These are phyloP conservation scores for Thaleichthys pacificus DNA, from an alignment of 2,797 vertebrate species.

Conservation along the genomic window DNA sequence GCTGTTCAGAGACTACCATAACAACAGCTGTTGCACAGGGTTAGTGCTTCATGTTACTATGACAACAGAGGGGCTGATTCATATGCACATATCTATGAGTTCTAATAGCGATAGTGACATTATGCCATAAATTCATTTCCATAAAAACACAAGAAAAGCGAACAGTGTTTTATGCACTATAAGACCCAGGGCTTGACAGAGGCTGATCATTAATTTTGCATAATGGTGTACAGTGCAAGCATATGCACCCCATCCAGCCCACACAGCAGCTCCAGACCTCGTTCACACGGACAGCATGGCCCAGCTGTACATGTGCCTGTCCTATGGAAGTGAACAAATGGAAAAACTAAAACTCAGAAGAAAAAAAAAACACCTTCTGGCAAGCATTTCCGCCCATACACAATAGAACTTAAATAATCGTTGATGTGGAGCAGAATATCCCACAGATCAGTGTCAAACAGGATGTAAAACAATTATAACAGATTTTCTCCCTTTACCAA, in stretches of 20 bases:
- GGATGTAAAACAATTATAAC: slow-evolving; percentile 69
- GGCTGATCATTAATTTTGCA: slow-evolving; percentile 65
- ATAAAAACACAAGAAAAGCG: slow-evolving; percentile 61
- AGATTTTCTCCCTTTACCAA: slow-evolving; percentile 63
- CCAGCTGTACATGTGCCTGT: slow-evolving; percentile 31
- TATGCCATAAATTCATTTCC: slow-evolving; percentile 74
- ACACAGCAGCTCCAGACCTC: slow-evolving; percentile 36
- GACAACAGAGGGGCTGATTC: slow-evolving; percentile 79
- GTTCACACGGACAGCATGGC: slow-evolving; percentile 37
- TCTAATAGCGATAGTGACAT: slow-evolving; percentile 79
- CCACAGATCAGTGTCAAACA: slow-evolving; percentile 63
- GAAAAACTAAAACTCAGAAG: slow-evolving; percentile 18
- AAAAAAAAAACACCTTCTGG: background rate
- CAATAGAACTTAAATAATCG: slow-evolving; percentile 57
- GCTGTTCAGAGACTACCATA: slow-evolving; percentile 80
- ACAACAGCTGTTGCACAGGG: slow-evolving; percentile 80
- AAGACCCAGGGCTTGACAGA: slow-evolving; percentile 58
- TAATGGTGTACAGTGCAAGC: slow-evolving; percentile 47
- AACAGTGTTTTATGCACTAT: slow-evolving; percentile 50
- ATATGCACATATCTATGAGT: slow-evolving; percentile 69
- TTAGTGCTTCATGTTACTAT: slow-evolving; percentile 80
- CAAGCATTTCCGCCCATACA: slow-evolving; percentile 40
- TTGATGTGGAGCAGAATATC: slow-evolving; percentile 50
- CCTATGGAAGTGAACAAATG: slow-evolving; percentile 16
- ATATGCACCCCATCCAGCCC: slow-evolving; percentile 47